Conservation (phyloP, 2,113 vertebrate species). For the Catharus bicknelli region DNA sequence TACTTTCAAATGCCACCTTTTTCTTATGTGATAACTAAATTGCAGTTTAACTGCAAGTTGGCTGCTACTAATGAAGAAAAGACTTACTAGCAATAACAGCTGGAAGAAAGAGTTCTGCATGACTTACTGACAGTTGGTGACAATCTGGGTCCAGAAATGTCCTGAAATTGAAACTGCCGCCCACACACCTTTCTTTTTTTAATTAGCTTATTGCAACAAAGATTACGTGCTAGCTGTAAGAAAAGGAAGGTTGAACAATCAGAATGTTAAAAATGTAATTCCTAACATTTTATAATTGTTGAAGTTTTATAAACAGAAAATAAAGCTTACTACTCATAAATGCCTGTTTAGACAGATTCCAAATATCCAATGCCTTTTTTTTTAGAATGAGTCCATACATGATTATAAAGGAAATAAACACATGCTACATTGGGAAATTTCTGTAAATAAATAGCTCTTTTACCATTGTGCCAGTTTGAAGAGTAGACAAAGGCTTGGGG, state of each 20-base stretch:
- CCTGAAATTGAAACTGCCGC: background rate
- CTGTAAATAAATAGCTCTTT: background rate
- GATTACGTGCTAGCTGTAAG: background rate
- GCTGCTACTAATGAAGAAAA: background rate
- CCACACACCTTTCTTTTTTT: background rate
- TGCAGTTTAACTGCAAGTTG: background rate
- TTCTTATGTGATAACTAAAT: background rate
- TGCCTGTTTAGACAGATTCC: fast-evolving
- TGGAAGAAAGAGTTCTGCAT: background rate
- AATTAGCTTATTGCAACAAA: background rate
- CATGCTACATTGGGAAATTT: background rate
- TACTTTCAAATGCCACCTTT: background rate
- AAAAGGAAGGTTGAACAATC: background rate
- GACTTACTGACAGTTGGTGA: background rate
- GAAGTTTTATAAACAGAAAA: background rate
- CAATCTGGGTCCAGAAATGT: background rate
- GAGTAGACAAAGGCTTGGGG: background rate
- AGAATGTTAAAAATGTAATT: background rate
- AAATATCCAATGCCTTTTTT: background rate
- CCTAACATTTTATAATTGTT: background rate
- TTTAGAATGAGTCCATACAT: background rate
- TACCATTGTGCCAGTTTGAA: background rate
- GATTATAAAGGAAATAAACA: background rate
- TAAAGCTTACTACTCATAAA: background rate
- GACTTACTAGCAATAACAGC: background rate